Base-by-base conservation (phyloP, 1,140 invertebrate species). In the Nasonia vitripennis region DNA sequence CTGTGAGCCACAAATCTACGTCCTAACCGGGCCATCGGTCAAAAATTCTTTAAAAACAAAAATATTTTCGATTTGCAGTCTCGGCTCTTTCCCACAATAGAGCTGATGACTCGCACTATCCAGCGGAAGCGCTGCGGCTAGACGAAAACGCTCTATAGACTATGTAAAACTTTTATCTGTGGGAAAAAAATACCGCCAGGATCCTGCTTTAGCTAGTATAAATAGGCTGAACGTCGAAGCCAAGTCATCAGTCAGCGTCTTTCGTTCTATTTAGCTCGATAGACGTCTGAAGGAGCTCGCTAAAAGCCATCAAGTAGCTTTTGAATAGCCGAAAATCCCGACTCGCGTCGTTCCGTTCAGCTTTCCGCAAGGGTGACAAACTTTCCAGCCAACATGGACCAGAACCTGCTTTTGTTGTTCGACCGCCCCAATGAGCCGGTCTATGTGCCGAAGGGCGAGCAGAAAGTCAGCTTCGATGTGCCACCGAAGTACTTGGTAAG, bases 401-500 rank as follows among this genome's bases (percentile, higher is more conserved):
- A 68, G 4, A 81, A 84, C n/a, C 71, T 95, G 75, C 90, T 94
- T 70, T 93, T 95, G 85, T 94, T 97, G 41, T 97, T 97, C 91
- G 96, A 97, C 90, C 95, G 96, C 12, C 96, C 96, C 3, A 93
- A 94, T 27, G 97, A 97, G 90, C 96, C 96, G 2, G 92, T 95
- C 6, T 96, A 96, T 87, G 94, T 95, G 12, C 94, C 94, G 0
- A 90, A 89, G 77, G 88, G 89, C 4, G 89, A 89, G 3, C 45
- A 78, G 2, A 88, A 87, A 70, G 86, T 89, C 27, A 73, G 93
- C 0, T 95, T 96, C 87, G 94, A 95, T 82, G 91, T 96, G 20
- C 95, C 96, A 4, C 86, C 94, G 11, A 89, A 88, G 81, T 94
- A 94, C 86, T 87, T 94, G 91, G 94, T 94, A 89, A 70, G 23